Evolutionary conservation across 1,140 invertebrate species (phyloP).

Genomic region (Diorhabda carinulata): DNA sequence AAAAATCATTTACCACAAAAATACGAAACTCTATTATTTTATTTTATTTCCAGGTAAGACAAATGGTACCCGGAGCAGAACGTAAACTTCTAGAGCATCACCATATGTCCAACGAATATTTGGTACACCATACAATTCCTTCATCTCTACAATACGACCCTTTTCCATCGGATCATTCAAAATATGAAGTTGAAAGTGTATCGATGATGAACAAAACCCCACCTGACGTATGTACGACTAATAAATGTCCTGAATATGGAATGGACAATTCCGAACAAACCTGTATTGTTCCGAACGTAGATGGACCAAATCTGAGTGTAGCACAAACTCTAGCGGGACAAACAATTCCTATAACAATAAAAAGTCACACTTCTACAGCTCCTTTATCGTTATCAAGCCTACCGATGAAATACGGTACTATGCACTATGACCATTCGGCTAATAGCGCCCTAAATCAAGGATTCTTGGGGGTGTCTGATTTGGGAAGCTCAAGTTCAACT

Average conservation of each 20-base stretch:
- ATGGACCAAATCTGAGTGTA: conserved; percentile 5
- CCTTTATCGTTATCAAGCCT: conserved; percentile 35
- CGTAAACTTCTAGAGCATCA: conserved; percentile 56
- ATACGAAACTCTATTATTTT: background rate
- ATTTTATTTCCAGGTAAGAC: conserved; percentile 50
- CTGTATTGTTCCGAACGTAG: conserved; percentile 26
- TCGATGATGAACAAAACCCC: conserved; percentile 45
- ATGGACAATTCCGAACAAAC: conserved; percentile 16
- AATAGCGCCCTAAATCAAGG: conserved; percentile 40
- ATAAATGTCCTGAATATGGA: conserved; percentile 42
- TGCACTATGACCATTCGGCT: conserved; percentile 32
- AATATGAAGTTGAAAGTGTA: conserved; percentile 43
- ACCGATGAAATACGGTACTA: conserved; percentile 43
- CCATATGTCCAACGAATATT: conserved; percentile 40
- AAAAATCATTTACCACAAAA: too few relatives aligned
- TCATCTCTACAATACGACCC: conserved; percentile 34
- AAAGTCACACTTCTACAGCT: conserved; percentile 38
- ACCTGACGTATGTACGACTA: conserved; percentile 46
- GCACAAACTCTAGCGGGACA: conserved; percentile 40
- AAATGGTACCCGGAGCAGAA: conserved; percentile 62
- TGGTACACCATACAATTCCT: conserved; percentile 35
- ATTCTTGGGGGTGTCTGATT: conserved; percentile 41
- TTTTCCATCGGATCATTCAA: conserved; percentile 33
- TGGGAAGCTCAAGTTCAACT: conserved; percentile 43
- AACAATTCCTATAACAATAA: conserved; percentile 46